Percentiles rank a stretch among this genome's conserved stretches.
These are phyloP conservation scores for Pantala flavescens DNA, from an alignment of 1,140 invertebrate species.

Conservation along the genomic window DNA sequence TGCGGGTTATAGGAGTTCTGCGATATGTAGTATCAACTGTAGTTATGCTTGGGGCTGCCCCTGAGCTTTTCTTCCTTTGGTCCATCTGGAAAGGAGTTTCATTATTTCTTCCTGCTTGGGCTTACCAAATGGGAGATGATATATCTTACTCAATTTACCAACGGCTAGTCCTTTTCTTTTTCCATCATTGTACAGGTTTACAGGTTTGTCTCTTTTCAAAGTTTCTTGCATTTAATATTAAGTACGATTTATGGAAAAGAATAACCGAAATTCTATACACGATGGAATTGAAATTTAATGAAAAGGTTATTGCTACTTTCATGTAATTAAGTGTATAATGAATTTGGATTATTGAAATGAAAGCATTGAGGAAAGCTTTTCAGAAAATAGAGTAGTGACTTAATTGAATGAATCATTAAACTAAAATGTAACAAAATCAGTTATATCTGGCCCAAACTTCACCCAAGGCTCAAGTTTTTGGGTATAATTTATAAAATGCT, in stretches of 20 bases:
- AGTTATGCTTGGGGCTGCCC: constrained; percentile 5
- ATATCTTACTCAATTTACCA: constrained; percentile 4
- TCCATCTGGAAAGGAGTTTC: constrained; percentile 12
- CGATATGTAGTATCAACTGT: constrained; percentile 12
- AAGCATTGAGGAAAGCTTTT: too few species aligned
- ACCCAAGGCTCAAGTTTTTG: too few species aligned
- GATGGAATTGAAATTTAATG: too few species aligned
- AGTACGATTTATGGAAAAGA: background rate
- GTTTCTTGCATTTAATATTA: background rate
- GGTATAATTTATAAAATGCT: too few species aligned
- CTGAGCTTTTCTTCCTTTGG: constrained; percentile 11
- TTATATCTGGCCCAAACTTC: too few species aligned
- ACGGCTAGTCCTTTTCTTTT: constrained; percentile 1
- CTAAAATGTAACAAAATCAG: too few species aligned
- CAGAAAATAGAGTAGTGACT: too few species aligned
- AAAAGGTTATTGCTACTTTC: too few species aligned
- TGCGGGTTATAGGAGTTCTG: background rate
- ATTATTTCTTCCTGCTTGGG: background rate
- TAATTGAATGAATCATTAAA: too few species aligned
- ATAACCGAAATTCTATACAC: too few species aligned
- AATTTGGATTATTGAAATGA: too few species aligned
- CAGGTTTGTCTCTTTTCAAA: background rate
- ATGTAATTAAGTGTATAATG: too few species aligned
- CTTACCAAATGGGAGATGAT: constrained; percentile 10
- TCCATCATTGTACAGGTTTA: constrained; percentile 1